Conservation (phyloP, 2,113 vertebrate genomes). For the Cochlearius cochlearius region DNA sequence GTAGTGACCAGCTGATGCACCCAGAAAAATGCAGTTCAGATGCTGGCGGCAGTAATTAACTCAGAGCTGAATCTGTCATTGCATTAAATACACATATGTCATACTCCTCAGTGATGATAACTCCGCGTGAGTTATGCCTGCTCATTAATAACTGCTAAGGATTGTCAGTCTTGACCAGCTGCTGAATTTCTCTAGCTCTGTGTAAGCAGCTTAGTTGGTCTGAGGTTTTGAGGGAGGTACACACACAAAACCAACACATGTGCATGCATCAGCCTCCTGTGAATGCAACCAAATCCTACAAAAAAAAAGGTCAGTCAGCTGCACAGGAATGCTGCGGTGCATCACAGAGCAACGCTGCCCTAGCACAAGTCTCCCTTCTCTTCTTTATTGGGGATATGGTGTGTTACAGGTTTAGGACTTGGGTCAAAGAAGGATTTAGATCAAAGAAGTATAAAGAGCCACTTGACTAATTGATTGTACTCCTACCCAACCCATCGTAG, state of each 20-base stretch:
- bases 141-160: neutral
- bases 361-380: too few species aligned
- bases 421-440: neutral
- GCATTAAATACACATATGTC: neutral
- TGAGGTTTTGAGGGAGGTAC: neutral
- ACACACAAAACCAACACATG: neutral
- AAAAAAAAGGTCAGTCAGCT: neutral
- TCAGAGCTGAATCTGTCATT: neutral
- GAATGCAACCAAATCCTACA: neutral
- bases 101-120: neutral
- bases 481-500: rapidly evolving
- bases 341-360: neutral
- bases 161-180: neutral
- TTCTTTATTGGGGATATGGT: neutral
- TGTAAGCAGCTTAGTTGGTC: neutral
- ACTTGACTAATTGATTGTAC: too few species aligned
- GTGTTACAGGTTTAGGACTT: neutral
- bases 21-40: neutral
- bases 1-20: neutral
- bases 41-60: neutral
- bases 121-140: neutral
- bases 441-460: neutral
- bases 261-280: neutral
- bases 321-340: neutral
- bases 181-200: neutral